Evolutionary conservation across 2,113 vertebrate genomes (phyloP).

Genomic region (Hiodon tergisus): DNA sequence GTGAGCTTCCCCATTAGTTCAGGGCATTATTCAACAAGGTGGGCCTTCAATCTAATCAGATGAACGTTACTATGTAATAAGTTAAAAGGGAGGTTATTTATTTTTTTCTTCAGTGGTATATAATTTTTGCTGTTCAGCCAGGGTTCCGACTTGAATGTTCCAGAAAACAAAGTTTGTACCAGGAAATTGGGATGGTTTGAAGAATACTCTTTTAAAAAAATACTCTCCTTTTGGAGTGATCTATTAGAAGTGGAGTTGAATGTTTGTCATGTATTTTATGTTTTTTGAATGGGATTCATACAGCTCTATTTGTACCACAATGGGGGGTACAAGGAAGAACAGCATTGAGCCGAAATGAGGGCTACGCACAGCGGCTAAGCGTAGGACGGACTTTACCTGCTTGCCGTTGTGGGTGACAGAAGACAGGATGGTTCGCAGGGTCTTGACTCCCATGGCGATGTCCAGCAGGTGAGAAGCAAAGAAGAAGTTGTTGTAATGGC

Average conservation of each 20-base stretch:
- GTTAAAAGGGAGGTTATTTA: constrained; percentile 27
- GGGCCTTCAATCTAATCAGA: not conserved
- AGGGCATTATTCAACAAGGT: not conserved
- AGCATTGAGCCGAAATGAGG: not conserved
- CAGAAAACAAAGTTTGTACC: constrained; percentile 11
- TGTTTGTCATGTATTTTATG: not conserved
- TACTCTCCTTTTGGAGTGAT: not conserved
- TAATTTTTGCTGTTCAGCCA: constrained; percentile 25
- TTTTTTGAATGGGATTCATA: not conserved
- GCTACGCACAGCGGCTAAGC: not conserved
- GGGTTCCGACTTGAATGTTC: constrained; percentile 28
- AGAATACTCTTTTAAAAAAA: not conserved
- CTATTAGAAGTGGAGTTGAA: not conserved
- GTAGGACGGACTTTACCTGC: constrained; percentile 63
- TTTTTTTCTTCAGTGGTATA: constrained; percentile 15
- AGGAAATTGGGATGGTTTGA: not conserved
- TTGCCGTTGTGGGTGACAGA: constrained; percentile 92
- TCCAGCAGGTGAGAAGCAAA: constrained; percentile 81
- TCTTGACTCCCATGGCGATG: constrained; percentile 91
- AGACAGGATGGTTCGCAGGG: constrained; percentile 83
- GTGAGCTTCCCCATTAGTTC: constrained; percentile 12
- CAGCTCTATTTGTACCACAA: not conserved
- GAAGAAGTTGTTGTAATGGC: constrained; percentile 95
- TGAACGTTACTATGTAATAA: constrained; percentile 11
- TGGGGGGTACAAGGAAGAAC: not conserved